Percentiles rank a stretch among this genome's conserved stretches.
phyloP scores from a whole-genome alignment of 1,140 invertebrate genomes.

The Bacillus rossius region DNA sequence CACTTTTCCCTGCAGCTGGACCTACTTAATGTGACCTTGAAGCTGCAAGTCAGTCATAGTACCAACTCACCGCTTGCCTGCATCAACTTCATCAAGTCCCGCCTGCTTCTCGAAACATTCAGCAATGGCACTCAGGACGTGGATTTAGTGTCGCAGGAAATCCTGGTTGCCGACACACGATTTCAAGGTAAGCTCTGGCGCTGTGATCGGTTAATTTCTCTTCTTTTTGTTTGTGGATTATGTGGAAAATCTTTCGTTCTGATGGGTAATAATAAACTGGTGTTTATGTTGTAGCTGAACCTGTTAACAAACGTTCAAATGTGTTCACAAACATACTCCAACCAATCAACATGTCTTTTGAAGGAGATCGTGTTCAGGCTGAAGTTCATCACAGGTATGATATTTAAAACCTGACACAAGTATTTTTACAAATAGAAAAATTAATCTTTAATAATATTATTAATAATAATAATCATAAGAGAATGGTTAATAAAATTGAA shows the following conservation, averaged over 20 bases:
- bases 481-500: too few species aligned
- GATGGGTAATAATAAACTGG: neutral
- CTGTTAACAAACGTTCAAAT: slow-evolving; percentile 67
- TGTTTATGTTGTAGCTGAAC: slow-evolving; percentile 27
- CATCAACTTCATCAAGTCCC: slow-evolving; percentile 89
- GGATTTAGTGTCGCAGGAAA: slow-evolving; percentile 89
- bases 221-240: neutral
- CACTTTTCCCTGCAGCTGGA: slow-evolving; percentile 75
- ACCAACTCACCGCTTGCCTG: slow-evolving; percentile 64
- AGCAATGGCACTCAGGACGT: slow-evolving; percentile 88
- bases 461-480: too few species aligned
- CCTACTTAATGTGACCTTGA: slow-evolving; percentile 80
- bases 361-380: slow-evolving; percentile 64
- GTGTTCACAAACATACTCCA: slow-evolving; percentile 88
- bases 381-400: slow-evolving; percentile 68
- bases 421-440: too few species aligned
- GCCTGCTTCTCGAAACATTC: slow-evolving; percentile 73
- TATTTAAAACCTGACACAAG: too few species aligned
- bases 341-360: slow-evolving; percentile 52
- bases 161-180: slow-evolving; percentile 77
- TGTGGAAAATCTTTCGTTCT: neutral
- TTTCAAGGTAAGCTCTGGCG: slow-evolving; percentile 41
- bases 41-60: slow-evolving; percentile 53
- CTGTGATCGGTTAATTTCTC: neutral
- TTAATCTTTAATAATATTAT: too few species aligned